phyloP scores from a whole-genome alignment of 2,888 invertebrate genomes.

The Perdita meconis region DNA sequence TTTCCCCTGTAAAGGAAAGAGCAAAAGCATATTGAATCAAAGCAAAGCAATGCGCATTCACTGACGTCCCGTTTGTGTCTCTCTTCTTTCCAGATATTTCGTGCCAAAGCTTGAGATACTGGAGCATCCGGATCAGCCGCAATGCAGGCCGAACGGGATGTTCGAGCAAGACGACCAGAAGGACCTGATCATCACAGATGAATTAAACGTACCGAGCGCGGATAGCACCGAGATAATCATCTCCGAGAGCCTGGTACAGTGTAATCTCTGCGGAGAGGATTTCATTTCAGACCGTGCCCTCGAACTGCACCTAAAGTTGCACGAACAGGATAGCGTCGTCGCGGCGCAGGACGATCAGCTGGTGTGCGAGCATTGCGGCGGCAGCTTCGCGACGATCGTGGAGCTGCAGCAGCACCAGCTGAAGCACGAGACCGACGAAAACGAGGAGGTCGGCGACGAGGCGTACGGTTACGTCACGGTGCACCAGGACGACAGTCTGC shows the following conservation, averaged over 20 bases:
- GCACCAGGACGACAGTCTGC: constrained; percentile 76
- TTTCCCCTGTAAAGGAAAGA: constrained; percentile 35
- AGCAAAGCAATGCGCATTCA: constrained; percentile 60
- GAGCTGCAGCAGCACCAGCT: constrained; percentile 67
- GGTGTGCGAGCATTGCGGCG: constrained; percentile 76
- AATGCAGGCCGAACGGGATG: constrained; percentile 73
- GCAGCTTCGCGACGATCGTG: constrained; percentile 56
- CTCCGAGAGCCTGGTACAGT: constrained; percentile 67
- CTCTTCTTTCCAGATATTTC: constrained; percentile 83
- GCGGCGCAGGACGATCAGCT: constrained; percentile 57
- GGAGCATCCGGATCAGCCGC: constrained; percentile 70
- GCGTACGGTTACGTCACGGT: constrained; percentile 78
- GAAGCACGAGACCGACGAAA: constrained; percentile 71
- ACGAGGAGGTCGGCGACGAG: constrained; percentile 74
- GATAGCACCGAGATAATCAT: constrained; percentile 66
- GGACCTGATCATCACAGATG: constrained; percentile 71
- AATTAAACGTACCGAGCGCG: constrained; percentile 57
- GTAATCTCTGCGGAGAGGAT: constrained; percentile 76
- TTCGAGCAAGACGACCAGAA: constrained; percentile 69
- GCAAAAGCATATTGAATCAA: constrained; percentile 41
- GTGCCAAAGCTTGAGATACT: constrained; percentile 79
- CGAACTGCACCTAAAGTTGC: constrained; percentile 59
- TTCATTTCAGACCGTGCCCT: constrained; percentile 67
- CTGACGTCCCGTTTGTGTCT: constrained; percentile 78
- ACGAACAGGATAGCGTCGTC: constrained; percentile 54